Percentiles rank a stretch among this genome's conserved stretches.
Conservation (phyloP, 2,797 vertebrate species). For the Parauchenoglanis punctatus region DNA sequence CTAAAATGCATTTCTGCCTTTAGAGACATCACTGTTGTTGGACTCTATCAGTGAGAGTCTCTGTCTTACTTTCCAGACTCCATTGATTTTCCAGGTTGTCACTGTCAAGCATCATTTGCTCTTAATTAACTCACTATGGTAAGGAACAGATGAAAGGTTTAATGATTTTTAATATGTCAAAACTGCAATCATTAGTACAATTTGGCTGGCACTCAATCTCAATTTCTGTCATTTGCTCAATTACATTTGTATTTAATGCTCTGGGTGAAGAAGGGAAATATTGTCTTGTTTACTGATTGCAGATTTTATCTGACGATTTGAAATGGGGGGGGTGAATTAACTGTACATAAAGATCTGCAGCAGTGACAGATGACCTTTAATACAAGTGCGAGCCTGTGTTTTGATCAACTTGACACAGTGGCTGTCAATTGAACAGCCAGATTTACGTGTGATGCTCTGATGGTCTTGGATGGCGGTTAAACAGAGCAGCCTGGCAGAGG, state of each 20-base stretch:
- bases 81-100: constrained; percentile 7
- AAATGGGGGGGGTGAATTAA: constrained; percentile 28
- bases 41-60: background rate
- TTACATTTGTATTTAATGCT: constrained; percentile 20
- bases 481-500: constrained; percentile 47
- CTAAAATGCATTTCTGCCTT: background rate
- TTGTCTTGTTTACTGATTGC: constrained; percentile 3
- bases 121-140: background rate
- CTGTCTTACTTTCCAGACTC: background rate
- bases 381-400: constrained; percentile 36
- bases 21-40: background rate
- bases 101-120: constrained; percentile 15
- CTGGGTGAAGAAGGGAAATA: background rate
- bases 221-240: constrained; percentile 18
- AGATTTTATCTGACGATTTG: constrained; percentile 24
- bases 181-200: background rate
- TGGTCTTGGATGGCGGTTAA: constrained; percentile 38
- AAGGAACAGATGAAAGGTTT: background rate
- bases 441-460: constrained; percentile 48
- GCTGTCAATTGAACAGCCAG: constrained; percentile 42
- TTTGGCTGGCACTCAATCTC: background rate
- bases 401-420: constrained; percentile 36
- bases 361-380: constrained; percentile 37
- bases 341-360: constrained; percentile 27
- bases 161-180: constrained; percentile 24